Base-by-base conservation (phyloP, 2,797 vertebrate species). In the Carduelis carduelis region DNA sequence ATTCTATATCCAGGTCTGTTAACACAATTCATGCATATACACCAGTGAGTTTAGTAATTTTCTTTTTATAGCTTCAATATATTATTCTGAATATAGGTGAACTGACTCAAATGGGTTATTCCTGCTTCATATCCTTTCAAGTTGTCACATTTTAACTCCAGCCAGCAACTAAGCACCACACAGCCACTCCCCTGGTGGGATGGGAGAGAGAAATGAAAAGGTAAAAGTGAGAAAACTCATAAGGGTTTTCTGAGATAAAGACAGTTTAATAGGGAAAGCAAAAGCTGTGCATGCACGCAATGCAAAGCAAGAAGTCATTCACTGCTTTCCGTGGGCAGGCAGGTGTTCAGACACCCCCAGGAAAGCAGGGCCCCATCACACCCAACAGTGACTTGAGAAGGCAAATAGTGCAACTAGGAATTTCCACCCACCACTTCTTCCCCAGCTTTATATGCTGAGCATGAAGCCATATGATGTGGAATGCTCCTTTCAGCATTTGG, bases 41-140 rank as follows among this genome's bases (percentile, higher is more conserved):
- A 92, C 66, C 41, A 76, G 49, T 74, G 83, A 95, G 52, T 83
- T 91, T 26, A 90, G 69, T 18, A 75, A 93, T 90, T 90, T 96
- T 95, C 90, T 78, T 87, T 93, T 95, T 93, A 97, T 93, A 95
- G 64, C 44, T 37, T 77, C 13, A 3, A 41, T 77, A 64, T 66
- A 89, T 89, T 72, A 70, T 53, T 76, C 83, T 76, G 59, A 89
- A 91, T 95, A 72, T 59, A 82, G 83, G 88, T 92, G 94, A 93
- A 80, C 60, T 74, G 52, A 85, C 75, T 94, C 78, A 94, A 87
- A 82, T 85, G 52, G 77, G 91, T 94, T 93, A 84, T 86, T 78
- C 53, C 47, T 63, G 55, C 57, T 78, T 91, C 77, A 79, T 17
- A 79, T 79, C 63, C 77, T 94, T 82, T 57, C 47, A 93, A 91